Evolutionary conservation across 1,140 invertebrate species (phyloP).

Genomic region (Neoseiulus cucumeris): DNA sequence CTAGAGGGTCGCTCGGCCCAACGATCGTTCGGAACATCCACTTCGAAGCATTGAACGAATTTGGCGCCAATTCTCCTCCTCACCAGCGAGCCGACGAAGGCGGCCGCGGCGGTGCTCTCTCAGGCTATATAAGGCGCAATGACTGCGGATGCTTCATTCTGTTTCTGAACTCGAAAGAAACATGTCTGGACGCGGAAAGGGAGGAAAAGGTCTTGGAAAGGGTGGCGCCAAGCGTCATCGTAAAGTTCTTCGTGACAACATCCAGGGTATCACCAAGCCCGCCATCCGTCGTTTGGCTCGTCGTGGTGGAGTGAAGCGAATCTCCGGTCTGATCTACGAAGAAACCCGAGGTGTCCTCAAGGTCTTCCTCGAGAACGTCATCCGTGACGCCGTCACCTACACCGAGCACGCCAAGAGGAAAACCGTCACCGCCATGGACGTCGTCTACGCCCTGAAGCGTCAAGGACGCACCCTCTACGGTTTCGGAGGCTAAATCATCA

Average conservation of each 20-base stretch:
- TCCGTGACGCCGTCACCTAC: slow-evolving; percentile 56
- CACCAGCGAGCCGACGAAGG: too few relatives aligned
- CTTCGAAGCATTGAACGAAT: too few relatives aligned
- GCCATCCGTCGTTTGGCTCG: slow-evolving; percentile 40
- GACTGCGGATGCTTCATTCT: too few relatives aligned
- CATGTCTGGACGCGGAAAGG: slow-evolving; percentile 44
- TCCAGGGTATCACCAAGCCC: slow-evolving; percentile 43
- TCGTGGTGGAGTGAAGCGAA: slow-evolving; percentile 45
- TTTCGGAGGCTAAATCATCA: slow-evolving; percentile 32
- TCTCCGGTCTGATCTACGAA: slow-evolving; percentile 48
- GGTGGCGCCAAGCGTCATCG: slow-evolving; percentile 46
- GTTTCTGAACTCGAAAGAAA: too few relatives aligned
- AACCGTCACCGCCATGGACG: slow-evolving; percentile 58
- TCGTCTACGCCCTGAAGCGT: slow-evolving; percentile 56
- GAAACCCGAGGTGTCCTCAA: slow-evolving; percentile 43
- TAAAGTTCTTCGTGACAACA: slow-evolving; percentile 41
- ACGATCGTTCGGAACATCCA: too few relatives aligned
- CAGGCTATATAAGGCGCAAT: too few relatives aligned
- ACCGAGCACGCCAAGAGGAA: slow-evolving; percentile 55
- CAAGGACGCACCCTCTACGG: slow-evolving; percentile 43
- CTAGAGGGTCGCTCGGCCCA: too few relatives aligned
- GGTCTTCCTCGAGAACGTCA: slow-evolving; percentile 54
- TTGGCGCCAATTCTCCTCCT: too few relatives aligned
- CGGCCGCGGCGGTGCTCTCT: too few relatives aligned
- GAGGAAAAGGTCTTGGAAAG: slow-evolving; percentile 44